Percentiles rank a stretch among this genome's conserved stretches.
These are phyloP conservation scores for Nymphicus hollandicus DNA, from an alignment of 2,113 vertebrate species.

Conservation along the genomic window DNA sequence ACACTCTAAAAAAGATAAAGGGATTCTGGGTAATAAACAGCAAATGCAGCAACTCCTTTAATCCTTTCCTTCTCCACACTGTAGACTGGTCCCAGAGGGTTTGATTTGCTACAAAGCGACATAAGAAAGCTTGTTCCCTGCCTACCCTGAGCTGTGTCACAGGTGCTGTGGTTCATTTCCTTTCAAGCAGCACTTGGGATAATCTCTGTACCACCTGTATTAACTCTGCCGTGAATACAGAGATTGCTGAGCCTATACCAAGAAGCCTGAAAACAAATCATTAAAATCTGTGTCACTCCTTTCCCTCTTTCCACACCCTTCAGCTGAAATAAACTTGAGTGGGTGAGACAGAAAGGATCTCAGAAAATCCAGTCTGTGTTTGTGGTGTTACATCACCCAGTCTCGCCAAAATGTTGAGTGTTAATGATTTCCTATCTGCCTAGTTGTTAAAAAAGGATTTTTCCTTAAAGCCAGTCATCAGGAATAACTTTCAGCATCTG, in stretches of 20 bases:
- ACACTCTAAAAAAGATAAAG: constrained; percentile 67
- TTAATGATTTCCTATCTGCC: constrained; percentile 31
- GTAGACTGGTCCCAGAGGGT: constrained; percentile 20
- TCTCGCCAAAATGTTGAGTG: not conserved
- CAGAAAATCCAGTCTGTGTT: not conserved
- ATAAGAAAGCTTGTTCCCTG: not conserved
- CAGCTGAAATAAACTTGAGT: not conserved
- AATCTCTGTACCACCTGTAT: constrained; percentile 18
- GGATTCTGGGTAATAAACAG: constrained; percentile 51
- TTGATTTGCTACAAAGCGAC: constrained; percentile 32
- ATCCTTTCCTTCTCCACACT: constrained; percentile 61
- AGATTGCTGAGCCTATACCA: not conserved
- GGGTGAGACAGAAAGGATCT: constrained; percentile 13
- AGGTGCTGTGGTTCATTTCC: constrained; percentile 15
- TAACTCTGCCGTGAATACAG: not conserved
- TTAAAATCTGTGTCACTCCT: not conserved
- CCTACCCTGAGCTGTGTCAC: constrained; percentile 7
- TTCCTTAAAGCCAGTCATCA: not conserved
- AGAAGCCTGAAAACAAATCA: not conserved
- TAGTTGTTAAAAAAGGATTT: not conserved
- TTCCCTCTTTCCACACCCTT: not conserved
- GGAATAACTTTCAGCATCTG: constrained; percentile 27
- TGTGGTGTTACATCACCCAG: not conserved
- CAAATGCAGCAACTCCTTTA: constrained; percentile 64
- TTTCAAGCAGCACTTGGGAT: not conserved